phyloP scores from a whole-genome alignment of 30 jellyfish, hydroid and myxozoan genomes.

The Turritopsis rubra region DNA sequence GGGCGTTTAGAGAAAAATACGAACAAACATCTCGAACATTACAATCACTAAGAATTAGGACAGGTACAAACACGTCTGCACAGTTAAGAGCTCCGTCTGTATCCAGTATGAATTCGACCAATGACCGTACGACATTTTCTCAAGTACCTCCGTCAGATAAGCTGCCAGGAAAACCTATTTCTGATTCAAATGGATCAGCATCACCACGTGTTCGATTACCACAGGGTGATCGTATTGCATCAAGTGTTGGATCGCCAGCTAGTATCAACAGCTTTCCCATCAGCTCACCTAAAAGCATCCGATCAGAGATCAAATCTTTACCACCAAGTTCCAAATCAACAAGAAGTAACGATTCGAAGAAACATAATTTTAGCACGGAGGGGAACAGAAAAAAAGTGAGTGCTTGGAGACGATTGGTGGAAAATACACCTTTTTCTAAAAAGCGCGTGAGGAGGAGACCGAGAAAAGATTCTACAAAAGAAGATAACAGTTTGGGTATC shows the following conservation, averaged over 20 bases:
- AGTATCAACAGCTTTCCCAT: constrained; percentile 4
- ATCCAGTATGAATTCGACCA: neutral
- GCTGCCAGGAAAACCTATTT: neutral
- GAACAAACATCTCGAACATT: constrained; percentile 8
- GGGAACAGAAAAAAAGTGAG: neutral
- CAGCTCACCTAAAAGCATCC: constrained; percentile 21
- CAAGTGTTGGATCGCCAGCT: constrained; percentile 25
- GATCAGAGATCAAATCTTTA: neutral
- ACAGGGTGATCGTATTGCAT: constrained; percentile 17
- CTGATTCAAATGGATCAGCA: neutral
- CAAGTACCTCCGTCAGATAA: neutral
- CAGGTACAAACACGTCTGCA: neutral
- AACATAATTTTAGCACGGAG: constrained; percentile 10
- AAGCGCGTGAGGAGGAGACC: neutral
- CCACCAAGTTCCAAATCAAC: constrained; percentile 19
- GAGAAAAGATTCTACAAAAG: constrained; percentile 39
- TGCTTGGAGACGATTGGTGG: constrained; percentile 6
- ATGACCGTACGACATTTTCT: neutral
- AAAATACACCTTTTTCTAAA: constrained; percentile 3
- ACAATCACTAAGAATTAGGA: neutral
- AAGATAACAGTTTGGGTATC: constrained; percentile 65
- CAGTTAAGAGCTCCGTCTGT: neutral
- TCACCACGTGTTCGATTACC: constrained; percentile 13
- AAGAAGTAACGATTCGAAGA: neutral
- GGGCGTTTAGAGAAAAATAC: constrained; percentile 2